Evolutionary conservation across 2,888 invertebrate species (phyloP).

Genomic region (Tortrix viridana): DNA sequence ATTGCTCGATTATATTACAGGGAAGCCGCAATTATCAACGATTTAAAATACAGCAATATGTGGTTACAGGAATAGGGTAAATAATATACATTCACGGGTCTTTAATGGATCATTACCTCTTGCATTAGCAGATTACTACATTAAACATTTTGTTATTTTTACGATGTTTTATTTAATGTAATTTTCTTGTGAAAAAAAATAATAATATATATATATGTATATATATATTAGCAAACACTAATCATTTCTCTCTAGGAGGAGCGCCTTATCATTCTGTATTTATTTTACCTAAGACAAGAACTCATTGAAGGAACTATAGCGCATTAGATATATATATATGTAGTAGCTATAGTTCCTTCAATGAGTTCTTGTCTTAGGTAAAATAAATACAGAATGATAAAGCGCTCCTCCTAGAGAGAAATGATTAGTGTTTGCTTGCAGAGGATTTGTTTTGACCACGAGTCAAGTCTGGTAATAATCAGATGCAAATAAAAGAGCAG

Average conservation of each 20-base stretch:
- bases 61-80: neutral
- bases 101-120: neutral
- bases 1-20: conserved; percentile 17
- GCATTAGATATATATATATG: too few relatives aligned
- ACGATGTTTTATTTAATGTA: too few relatives aligned
- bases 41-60: conserved; percentile 5
- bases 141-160: too few relatives aligned
- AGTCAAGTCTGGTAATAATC: conserved; percentile 4
- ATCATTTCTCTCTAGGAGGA: neutral
- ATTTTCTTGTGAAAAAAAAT: too few relatives aligned
- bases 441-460: conserved; percentile 1
- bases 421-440: neutral
- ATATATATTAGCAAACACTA: neutral
- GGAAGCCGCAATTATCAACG: conserved; percentile 16
- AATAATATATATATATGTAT: too few relatives aligned
- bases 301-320: neutral
- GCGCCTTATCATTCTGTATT: too few relatives aligned
- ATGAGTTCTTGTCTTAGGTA: too few relatives aligned
- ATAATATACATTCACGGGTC: neutral
- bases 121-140: neutral
- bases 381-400: neutral
- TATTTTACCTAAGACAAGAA: neutral
- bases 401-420: neutral
- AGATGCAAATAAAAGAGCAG: conserved; percentile 34
- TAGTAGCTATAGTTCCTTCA: too few relatives aligned